phyloP scores from a whole-genome alignment of 2,797 vertebrate species.

The Tachyglossus aculeatus region DNA sequence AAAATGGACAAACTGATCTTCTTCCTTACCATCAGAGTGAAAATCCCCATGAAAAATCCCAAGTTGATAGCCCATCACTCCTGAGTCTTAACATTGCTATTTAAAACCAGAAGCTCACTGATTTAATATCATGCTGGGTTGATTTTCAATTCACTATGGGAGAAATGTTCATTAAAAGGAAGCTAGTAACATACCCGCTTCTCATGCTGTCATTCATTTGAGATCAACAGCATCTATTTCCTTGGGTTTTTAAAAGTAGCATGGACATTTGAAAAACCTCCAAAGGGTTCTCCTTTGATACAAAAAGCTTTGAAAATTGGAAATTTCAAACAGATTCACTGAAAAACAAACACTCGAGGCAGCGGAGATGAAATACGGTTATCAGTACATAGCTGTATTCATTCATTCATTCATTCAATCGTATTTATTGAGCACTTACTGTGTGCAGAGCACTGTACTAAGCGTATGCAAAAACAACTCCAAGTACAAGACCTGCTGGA shows the following conservation, averaged over 20 bases:
- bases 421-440: too few relatives aligned
- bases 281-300: neutral
- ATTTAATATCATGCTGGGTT: neutral
- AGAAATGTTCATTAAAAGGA: conserved; percentile 29
- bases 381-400: too few relatives aligned
- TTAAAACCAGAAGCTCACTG: conserved; percentile 8
- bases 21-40: conserved; percentile 26
- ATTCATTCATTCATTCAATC: too few relatives aligned
- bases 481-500: too few relatives aligned
- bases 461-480: too few relatives aligned
- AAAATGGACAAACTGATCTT: conserved; percentile 30
- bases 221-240: neutral
- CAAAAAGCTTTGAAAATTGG: neutral
- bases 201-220: neutral
- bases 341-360: neutral
- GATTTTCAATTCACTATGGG: conserved; percentile 20
- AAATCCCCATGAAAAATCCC: conserved; percentile 12
- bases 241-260: neutral
- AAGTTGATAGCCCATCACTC: conserved; percentile 12
- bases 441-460: too few relatives aligned
- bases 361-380: neutral
- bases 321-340: neutral
- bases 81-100: neutral
- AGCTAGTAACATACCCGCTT: neutral
- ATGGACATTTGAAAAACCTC: neutral